Percentiles rank a stretch among this genome's conserved stretches.
Evolutionary conservation across 2,113 vertebrate genomes (phyloP).

Genomic region (Scomber japonicus): DNA sequence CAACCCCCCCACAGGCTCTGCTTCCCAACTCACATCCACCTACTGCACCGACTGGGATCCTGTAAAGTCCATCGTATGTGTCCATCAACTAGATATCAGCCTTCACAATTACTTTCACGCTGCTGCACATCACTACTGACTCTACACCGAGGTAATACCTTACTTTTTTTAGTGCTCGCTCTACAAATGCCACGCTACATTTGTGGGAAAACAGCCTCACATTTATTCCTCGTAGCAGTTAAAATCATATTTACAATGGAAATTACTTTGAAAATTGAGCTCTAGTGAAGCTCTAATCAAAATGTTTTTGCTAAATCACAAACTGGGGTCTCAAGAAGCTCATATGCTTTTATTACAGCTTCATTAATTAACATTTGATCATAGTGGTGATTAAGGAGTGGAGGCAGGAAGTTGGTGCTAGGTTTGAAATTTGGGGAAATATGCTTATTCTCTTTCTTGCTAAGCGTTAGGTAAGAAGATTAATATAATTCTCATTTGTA

Average conservation of each 20-base stretch:
- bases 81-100: background rate
- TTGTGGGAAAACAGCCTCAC: background rate
- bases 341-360: background rate
- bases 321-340: background rate
- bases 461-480: background rate
- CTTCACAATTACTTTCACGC: background rate
- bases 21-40: slow-evolving; percentile 12
- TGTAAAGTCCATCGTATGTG: background rate
- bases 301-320: background rate
- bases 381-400: background rate
- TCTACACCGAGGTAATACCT: background rate
- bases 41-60: slow-evolving; percentile 2
- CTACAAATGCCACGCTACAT: background rate
- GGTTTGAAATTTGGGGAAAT: background rate
- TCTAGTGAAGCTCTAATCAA: background rate
- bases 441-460: background rate
- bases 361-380: background rate
- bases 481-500: no score
- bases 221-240: background rate
- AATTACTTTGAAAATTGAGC: background rate
- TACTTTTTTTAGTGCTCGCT: background rate
- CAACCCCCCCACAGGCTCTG: slow-evolving; percentile 34
- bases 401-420: background rate
- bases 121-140: background rate
- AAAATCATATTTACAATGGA: background rate